These are phyloP conservation scores for Pampusana beccarii DNA, from an alignment of 2,113 vertebrate species.

Conservation along the genomic window DNA sequence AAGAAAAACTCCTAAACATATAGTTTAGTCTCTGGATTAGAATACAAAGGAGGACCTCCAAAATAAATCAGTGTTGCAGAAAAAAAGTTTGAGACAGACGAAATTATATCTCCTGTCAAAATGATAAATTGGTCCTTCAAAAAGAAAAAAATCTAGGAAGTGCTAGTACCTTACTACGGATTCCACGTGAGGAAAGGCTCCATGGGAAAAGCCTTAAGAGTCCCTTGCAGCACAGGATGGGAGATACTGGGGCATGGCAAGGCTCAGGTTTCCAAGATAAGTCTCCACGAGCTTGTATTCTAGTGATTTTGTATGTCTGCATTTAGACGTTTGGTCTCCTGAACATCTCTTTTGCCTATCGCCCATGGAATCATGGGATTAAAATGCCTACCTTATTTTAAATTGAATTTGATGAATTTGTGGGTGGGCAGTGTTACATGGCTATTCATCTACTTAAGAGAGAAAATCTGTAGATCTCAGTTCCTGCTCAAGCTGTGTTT, in stretches of 20 bases:
- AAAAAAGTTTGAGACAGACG: background rate
- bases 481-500: background rate
- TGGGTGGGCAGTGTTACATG: background rate
- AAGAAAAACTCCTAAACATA: background rate
- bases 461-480: background rate
- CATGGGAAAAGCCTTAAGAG: background rate
- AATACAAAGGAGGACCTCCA: background rate
- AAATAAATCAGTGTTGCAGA: background rate
- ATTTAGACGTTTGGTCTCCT: accelerated
- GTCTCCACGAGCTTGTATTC: background rate
- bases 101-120: background rate
- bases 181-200: background rate
- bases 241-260: background rate
- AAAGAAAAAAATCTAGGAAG: background rate
- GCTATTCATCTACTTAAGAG: background rate
- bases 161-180: background rate
- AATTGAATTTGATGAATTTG: background rate
- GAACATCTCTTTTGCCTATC: background rate
- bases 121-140: background rate
- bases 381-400: background rate
- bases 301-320: background rate
- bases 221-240: background rate
- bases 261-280: background rate
- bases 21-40: background rate
- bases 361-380: background rate